Percentiles rank a stretch among this genome's conserved stretches.
phyloP scores from a whole-genome alignment of 2,888 invertebrate genomes.

The Bruchidius siliquastri region DNA sequence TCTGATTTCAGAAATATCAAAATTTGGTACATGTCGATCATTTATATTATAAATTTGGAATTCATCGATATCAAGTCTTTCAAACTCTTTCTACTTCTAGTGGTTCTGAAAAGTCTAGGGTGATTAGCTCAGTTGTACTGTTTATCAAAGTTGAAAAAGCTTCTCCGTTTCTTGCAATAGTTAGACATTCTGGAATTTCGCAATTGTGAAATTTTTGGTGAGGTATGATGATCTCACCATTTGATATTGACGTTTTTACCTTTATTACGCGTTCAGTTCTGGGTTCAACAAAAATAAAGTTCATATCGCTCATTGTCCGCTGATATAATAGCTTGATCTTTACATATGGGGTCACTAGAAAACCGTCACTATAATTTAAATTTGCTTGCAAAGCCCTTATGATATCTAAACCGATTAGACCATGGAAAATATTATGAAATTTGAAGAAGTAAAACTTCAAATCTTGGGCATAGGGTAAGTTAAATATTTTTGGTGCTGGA shows the following conservation, averaged over 20 bases:
- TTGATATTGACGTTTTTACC: not conserved
- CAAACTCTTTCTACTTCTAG: not conserved
- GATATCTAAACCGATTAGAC: constrained; percentile 3
- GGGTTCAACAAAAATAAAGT: not conserved
- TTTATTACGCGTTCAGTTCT: constrained; percentile 10
- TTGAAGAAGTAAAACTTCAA: constrained; percentile 16
- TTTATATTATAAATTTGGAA: not conserved
- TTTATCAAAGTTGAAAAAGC: not conserved
- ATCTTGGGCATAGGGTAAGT: not conserved
- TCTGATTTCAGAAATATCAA: constrained; percentile 1
- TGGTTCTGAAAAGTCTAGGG: not conserved
- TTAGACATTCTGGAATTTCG: constrained; percentile 10
- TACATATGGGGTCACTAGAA: constrained; percentile 7
- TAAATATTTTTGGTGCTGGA: constrained; percentile 3
- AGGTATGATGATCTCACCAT: not conserved
- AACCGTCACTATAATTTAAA: constrained; percentile 5
- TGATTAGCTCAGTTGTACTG: not conserved
- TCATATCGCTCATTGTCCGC: too few species aligned
- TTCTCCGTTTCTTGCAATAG: constrained; percentile 4
- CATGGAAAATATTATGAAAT: constrained; percentile 5
- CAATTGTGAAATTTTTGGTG: constrained; percentile 5
- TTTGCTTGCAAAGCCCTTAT: constrained; percentile 6
- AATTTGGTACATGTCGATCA: not conserved
- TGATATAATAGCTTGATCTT: constrained; percentile 7
- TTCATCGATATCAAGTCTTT: not conserved